Base-by-base conservation (phyloP, 2,113 vertebrate species). In the Chauna torquata region DNA sequence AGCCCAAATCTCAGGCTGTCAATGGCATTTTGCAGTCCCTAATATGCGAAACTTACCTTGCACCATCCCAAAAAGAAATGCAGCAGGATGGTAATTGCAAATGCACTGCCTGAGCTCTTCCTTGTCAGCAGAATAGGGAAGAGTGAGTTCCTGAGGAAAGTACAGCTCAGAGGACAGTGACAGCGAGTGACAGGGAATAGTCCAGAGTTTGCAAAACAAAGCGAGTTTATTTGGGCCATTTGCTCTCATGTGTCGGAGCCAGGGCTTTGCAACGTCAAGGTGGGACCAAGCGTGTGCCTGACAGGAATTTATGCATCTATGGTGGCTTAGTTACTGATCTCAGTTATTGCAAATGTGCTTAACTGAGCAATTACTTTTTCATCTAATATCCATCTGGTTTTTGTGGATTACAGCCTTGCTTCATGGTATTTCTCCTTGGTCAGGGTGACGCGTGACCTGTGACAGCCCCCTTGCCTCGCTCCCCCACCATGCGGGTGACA, bases 401-500 rank as follows among this genome's bases (percentile, higher is more conserved):
- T 42, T 19, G n/a, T 47, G 68, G 23, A 38, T 90, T 57, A 19
- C 57, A 87, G 49, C 16, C 32, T 19, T 12, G 38, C 47, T 47
- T 82, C 28, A 50, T 11, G 16, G 22, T 9, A 32, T 66, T 92
- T 59, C 49, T 90, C 82, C 78, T 38, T 36, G 38, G 59, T 55
- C 92, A 96, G 92, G 27, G 88, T 58, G 44, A 50, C 32, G 8
- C 4, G 62, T 44, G 44, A 42, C 68, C 6, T 1, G 42, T 38
- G 36, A 44, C 28, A 30, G 62, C 15, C n/a, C 32, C 34, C 71
- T 13, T 9, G 2, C 12, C 28, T 38, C 17, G 12, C 28, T 45
- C 6, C 62, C 23, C 8, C 72, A 86, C 34, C 28, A 97, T 98
- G 97, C 52, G 97, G 42, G 4, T 45, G 14, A 6, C 90, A 94